phyloP scores from a whole-genome alignment of 2,797 vertebrate genomes.

The Alectoris magna region DNA sequence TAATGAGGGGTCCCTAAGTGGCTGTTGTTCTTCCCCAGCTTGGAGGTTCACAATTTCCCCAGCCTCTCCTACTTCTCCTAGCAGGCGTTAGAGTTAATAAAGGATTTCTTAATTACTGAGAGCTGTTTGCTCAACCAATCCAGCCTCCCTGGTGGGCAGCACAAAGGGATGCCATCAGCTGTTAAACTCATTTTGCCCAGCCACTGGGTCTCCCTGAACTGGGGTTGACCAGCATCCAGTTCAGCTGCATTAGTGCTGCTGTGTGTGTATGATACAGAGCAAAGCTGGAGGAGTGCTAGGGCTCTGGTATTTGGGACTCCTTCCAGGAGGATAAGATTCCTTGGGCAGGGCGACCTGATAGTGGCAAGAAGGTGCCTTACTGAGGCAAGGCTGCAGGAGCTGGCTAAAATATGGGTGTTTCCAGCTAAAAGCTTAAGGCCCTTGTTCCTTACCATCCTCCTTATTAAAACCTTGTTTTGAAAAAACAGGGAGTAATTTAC shows the following conservation, averaged over 20 bases:
- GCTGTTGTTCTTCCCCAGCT: not conserved
- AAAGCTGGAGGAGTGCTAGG: not conserved
- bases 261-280: not conserved
- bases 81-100: not conserved
- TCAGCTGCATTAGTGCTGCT: not conserved
- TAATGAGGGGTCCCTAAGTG: not conserved
- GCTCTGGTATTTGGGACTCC: not conserved
- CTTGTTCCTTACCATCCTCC: not conserved
- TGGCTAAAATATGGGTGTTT: not conserved
- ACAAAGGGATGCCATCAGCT: not conserved
- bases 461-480: not conserved
- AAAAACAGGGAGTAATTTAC: not conserved
- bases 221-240: not conserved
- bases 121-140: not conserved
- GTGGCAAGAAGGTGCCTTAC: not conserved
- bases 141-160: not conserved
- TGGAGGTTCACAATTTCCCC: not conserved
- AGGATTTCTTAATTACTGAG: not conserved
- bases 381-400: not conserved
- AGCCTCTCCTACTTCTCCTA: not conserved
- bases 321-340: constrained; percentile 30
- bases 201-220: not conserved
- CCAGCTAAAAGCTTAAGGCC: not conserved
- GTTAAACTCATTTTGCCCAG: not conserved
- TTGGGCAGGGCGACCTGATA: constrained; percentile 33